These are phyloP conservation scores for Protonibea diacanthus DNA, from an alignment of 2,797 vertebrate genomes.

Conservation along the genomic window DNA sequence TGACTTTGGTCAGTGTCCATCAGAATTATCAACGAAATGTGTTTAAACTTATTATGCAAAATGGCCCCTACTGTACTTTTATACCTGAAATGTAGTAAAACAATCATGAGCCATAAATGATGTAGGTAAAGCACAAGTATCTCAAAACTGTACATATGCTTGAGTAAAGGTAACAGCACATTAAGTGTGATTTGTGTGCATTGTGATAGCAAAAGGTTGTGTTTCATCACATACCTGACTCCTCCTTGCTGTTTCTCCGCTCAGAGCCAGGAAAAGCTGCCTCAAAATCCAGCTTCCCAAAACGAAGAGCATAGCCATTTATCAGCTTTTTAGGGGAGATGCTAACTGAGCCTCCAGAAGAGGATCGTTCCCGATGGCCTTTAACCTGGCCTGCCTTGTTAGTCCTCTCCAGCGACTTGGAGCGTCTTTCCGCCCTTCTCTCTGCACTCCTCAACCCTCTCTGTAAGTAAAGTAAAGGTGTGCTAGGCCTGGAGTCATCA, in stretches of 20 bases:
- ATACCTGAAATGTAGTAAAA: neutral
- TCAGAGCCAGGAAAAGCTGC: constrained; percentile 72
- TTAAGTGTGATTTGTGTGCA: neutral
- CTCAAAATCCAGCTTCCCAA: constrained; percentile 83
- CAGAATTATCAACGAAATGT: too few relatives aligned
- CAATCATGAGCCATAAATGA: neutral
- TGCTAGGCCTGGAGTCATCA: constrained; percentile 76
- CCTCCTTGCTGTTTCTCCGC: constrained; percentile 82
- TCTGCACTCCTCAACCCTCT: constrained; percentile 71
- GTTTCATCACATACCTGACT: constrained; percentile 79
- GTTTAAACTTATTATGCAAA: too few relatives aligned
- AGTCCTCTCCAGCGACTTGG: constrained; percentile 87
- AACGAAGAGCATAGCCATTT: constrained; percentile 83
- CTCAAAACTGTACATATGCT: neutral
- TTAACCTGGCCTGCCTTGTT: constrained; percentile 81
- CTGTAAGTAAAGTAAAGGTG: constrained; percentile 78
- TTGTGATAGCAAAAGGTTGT: neutral
- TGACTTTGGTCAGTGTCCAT: too few relatives aligned
- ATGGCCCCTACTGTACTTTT: too few relatives aligned
- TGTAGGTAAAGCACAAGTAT: neutral
- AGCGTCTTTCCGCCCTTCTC: constrained; percentile 81
- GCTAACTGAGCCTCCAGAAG: constrained; percentile 79
- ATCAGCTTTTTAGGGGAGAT: constrained; percentile 83
- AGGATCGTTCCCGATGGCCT: constrained; percentile 81
- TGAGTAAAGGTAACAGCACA: neutral